Evolutionary conservation across 2,888 invertebrate genomes (phyloP).

Genomic region (Mesoligia furuncula): DNA sequence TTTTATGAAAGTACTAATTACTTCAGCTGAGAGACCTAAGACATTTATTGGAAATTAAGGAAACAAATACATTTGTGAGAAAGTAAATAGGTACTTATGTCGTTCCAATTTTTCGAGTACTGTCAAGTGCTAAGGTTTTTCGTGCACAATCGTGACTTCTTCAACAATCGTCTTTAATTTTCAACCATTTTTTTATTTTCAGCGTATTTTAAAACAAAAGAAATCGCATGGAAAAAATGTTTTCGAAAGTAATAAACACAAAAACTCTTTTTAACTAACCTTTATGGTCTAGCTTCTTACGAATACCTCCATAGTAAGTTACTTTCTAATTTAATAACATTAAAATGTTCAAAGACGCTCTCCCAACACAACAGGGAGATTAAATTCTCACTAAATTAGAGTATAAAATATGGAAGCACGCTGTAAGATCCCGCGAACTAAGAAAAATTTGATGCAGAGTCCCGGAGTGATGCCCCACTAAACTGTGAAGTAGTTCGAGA

Average conservation of each 20-base stretch:
- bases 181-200: neutral
- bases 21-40: neutral
- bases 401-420: neutral
- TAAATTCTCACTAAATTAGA: slow-evolving; percentile 18
- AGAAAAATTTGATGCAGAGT: neutral
- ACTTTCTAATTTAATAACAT: slow-evolving; percentile 5
- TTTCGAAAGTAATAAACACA: neutral
- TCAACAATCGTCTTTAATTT: neutral
- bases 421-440: neutral
- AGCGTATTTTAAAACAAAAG: neutral
- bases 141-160: neutral
- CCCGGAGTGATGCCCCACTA: neutral
- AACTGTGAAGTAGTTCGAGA: neutral
- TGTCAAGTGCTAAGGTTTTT: neutral
- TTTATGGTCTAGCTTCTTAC: neutral
- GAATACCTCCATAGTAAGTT: neutral
- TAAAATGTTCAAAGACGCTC: slow-evolving; percentile 5
- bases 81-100: neutral
- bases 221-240: neutral
- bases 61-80: neutral
- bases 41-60: neutral
- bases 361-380: slow-evolving; percentile 10
- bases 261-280: too few species aligned
- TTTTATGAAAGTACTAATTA: neutral
- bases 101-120: neutral